Base-by-base conservation (phyloP, 2,888 invertebrate species). In the Epirrita christyi region DNA sequence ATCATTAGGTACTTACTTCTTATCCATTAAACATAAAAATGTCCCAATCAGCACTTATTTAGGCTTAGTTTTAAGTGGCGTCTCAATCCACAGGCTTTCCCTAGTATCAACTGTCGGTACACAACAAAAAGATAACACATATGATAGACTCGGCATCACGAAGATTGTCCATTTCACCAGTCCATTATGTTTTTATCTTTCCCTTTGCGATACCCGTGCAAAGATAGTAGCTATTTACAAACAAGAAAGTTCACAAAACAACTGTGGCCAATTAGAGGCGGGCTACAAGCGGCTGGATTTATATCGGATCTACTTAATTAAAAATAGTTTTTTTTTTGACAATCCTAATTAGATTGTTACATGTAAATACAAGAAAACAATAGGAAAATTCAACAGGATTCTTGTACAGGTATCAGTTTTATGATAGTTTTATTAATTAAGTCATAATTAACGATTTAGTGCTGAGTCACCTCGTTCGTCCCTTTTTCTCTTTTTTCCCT, bases 181-280 rank as follows among this genome's bases (percentile, higher is more conserved):
- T 29, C 34, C 46, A 40, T 50, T 56, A 45, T 34, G 47, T 34
- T 53, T 48, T 48, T 53, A 52, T 58, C 43, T 53, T 43, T 50
- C 42, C 41, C 44, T 48, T 40, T 48, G 41, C 29, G 13, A 38
- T 52, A 21, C 47, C 49, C 47, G 32, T 14, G 45, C 45, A 40
- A 53, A 48, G 47, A 53, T 41, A 47, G n/a, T 15, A 40, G 27
- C 37, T 40, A 55, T 55, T 55, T 55, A 55, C 51, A 55, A 54
- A 51, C 54, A 46, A 59, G 48, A 41, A 41, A 29, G 48, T 37
- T 29, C 13, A 46, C 36, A 46, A 14, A n/a, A 29, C 58, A 34
- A 48, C 43, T 43, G 29, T 21, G 8, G 27, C 27, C 42, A 54
- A 59, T 54, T 59, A 59, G 54, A 14, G 28, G 29, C 29, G 46